Evolutionary conservation across 2,113 vertebrate genomes (phyloP), one percentile per base, ranked within the genome.

Genomic region (Cephalopholis sonnerati): DNA sequence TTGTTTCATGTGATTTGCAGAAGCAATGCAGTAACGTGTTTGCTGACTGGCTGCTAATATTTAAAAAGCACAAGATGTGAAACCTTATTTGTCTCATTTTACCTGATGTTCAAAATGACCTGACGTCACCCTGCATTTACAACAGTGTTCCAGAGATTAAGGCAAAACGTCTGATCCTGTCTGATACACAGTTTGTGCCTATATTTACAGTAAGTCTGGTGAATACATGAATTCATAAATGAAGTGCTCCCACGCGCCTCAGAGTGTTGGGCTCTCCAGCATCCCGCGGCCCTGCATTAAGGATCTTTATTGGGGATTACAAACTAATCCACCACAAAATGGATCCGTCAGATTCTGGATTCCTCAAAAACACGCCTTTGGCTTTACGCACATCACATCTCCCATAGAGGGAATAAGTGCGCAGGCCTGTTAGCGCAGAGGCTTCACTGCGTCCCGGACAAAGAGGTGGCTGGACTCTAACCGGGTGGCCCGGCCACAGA

Each of bases 401-500:
- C 22, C 0, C n/a, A 1, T 20, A 20, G 25, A 44, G 32, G 5
- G 32, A 24, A n/a, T 10, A n/a, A 48, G 10, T 16, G 65, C 9
- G 55, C 55, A 22, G 27, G 58, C 46, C 27, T n/a, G 59, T 1
- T 25, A 29, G 3, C 24, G 44, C 69, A 12, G 72, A 32, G 44
- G 36, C 36, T 61, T 20, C 10, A 29, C 55, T 44, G 58, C 44
- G n/a, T 8, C n/a, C 11, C 58, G 36, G 62, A 25, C 74, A 65
- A 20, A 27, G 53, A 58, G 18, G 53, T 1, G 3, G n/a, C 18
- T 2, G 46, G 44, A 62, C 41, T 46, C 20, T 18, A n/a, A 11
- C 2, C 82, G 70, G 74, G 87, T 82, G 88, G 82, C 55, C 79
- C 20, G 58, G 63, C 46, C 62, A 55, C 57, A 6, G 55, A 39